Base-by-base conservation (phyloP, 2,888 invertebrate genomes). In the Boloria selene region DNA sequence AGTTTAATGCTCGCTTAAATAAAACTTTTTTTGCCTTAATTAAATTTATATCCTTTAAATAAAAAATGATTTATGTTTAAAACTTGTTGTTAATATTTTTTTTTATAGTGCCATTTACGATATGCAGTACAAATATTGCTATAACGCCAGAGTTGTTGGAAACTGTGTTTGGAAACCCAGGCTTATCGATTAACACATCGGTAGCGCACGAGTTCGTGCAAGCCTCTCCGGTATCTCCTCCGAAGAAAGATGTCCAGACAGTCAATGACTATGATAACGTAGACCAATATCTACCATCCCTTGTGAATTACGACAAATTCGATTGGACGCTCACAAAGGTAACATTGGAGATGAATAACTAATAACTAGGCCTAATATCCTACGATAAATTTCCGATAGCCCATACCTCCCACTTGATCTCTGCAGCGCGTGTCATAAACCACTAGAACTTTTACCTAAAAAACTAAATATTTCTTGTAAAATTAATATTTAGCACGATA, bases 281-380 rank as follows among this genome's bases (percentile, higher is more conserved):
- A 0, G 84, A 87, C 31, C 72, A 76, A 4, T 88, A 80, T 67
- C 76, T 73, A 7, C 84, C 83, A 2, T 75, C 86, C 0, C 62
- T 75, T 0, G 73, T 79, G 3, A 87, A 90, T 64, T 92, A 93
- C 70, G 95, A 95, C 73, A 86, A 86, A 61, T 95, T 96, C 77
- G 95, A 95, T 67, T 95, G 95, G 95, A 91, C 91, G 59, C 79
- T 95, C 22, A 90, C 95, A 17, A 95, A 94, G 90, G 94, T 94
- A 85, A 16, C 1, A 49, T 7, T n/a, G 16, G 13, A 31, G 1
- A 38, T 47, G 47, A 14, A n/a, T 16, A 16, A 49, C 0, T 49
- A n/a, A 22, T 22, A 22, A 22, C 22, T 22, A 22, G 3, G 3
- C 3, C 3, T 2, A 2, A 2, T 22, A 22, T 22, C 1, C 22